These are phyloP conservation scores for Ferdinandea cuprea DNA, from an alignment of 2,888 invertebrate genomes.

Conservation along the genomic window DNA sequence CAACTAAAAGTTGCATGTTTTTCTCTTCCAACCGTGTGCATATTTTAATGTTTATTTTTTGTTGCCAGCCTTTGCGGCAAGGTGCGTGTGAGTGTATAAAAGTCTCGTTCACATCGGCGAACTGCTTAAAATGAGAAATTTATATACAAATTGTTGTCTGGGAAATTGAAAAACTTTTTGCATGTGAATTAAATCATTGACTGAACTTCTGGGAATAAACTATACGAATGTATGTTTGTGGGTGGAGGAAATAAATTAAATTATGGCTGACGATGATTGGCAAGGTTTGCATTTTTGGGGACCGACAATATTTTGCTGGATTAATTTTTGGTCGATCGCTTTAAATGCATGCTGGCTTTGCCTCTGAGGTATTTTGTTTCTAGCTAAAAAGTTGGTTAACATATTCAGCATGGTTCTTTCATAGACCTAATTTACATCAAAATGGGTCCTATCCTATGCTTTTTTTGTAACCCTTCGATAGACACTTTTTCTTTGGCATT, in stretches of 20 bases:
- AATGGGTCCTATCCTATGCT: too few species aligned
- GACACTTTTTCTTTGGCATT: too few species aligned
- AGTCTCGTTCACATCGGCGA: conserved; percentile 42
- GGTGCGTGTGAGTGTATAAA: conserved; percentile 44
- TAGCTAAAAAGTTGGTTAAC: too few species aligned
- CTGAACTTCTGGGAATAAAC: not conserved
- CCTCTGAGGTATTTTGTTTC: too few species aligned
- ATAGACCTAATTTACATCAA: too few species aligned
- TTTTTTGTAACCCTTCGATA: too few species aligned
- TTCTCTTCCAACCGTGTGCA: conserved; percentile 8
- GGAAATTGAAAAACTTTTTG: conserved; percentile 38
- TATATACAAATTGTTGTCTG: conserved; percentile 23
- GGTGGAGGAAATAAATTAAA: not conserved
- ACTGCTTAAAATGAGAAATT: conserved; percentile 32
- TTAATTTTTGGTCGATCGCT: not conserved
- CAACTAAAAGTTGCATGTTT: conserved; percentile 28
- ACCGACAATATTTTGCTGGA: not conserved
- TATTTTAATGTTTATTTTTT: conserved; percentile 27
- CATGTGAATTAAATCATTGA: conserved; percentile 41
- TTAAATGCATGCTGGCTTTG: too few species aligned
- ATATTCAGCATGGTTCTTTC: too few species aligned
- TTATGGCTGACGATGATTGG: not conserved
- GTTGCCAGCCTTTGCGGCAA: conserved; percentile 9
- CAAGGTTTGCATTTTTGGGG: not conserved
- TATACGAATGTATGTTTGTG: not conserved